Base-by-base conservation (phyloP, 1,140 invertebrate genomes). In the Phortica variegata region DNA sequence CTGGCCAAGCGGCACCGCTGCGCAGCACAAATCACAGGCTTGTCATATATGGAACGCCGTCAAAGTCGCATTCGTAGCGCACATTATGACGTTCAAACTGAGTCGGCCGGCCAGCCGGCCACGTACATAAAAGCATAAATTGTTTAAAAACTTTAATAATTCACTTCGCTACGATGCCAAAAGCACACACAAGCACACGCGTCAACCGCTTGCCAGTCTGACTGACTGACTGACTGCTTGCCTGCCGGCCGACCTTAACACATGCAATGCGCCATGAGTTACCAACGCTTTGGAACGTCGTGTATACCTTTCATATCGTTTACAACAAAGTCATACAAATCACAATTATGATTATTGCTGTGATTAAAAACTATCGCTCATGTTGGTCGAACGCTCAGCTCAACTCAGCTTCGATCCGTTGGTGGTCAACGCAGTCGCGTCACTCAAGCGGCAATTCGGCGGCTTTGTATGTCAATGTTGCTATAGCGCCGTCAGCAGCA, bases 281-380 rank as follows among this genome's bases (percentile, higher is more conserved):
- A n/a, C n/a, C n/a, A n/a, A n/a, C n/a, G n/a, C n/a, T n/a, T n/a
- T n/a, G n/a, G n/a, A n/a, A n/a, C n/a, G 10, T 5, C 23, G 23
- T 26, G 23, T 26, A 26, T 26, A 5, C 10, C 23, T 6, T 26
- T 6, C 5, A 26, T 26, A 26, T 10, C 5, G 5, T 26, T 26
- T 26, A 6, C 51, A 55, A 69, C 65, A 68, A 51, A 68, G 63
- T 68, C 63, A 63, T 66, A 68, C 63, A 68, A 68, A 68, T 68
- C 63, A 69, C 63, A 68, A 63, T 68, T 68, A 68, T 68, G 63
- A 68, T 68, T 68, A 68, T 68, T 68, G 65, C 63, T 45, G 29
- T 63, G 63, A 68, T 69, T 68, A 69, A 69, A 68, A 68, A 69
- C 63, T 68, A 57, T 68, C 65, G 63, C 65, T 51, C 42, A 12